These are phyloP conservation scores for Lophotriccus pileatus DNA, from an alignment of 2,797 vertebrate species.

Conservation along the genomic window DNA sequence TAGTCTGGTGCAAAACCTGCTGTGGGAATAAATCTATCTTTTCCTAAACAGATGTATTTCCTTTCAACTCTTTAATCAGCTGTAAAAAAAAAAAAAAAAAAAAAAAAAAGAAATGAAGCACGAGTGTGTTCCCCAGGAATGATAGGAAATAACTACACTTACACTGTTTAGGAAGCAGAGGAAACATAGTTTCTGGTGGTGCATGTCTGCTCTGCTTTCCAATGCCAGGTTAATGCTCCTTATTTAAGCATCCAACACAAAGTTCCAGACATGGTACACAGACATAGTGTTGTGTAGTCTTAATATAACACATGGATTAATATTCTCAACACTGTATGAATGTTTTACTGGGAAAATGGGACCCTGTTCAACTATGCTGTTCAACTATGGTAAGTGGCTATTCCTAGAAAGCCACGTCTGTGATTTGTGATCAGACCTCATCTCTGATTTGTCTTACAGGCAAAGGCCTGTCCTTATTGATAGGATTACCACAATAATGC, in stretches of 20 bases:
- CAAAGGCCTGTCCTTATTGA: background rate
- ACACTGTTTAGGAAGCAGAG: background rate
- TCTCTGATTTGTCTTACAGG: background rate
- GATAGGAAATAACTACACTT: background rate
- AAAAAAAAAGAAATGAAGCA: background rate
- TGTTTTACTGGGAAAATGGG: background rate
- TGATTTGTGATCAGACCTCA: background rate
- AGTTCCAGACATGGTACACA: background rate
- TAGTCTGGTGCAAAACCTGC: background rate
- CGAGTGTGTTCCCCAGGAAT: accelerated
- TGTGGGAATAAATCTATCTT: background rate
- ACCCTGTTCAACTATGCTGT: too few species aligned
- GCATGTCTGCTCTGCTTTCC: background rate
- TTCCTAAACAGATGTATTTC: background rate
- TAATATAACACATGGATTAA: background rate
- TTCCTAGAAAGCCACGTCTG: background rate
- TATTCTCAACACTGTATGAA: background rate
- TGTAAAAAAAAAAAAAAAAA: background rate
- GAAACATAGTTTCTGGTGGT: background rate
- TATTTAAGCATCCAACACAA: background rate
- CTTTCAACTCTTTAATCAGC: background rate
- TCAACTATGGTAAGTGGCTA: background rate
- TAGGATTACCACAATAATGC: background rate
- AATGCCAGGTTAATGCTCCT: background rate
- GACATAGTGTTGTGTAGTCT: background rate